Percentiles rank a stretch among this genome's conserved stretches.
phyloP scores from a whole-genome alignment of 2,113 vertebrate genomes.

The human region GRCh38 chr2:145423501-145424000 shows the following conservation, averaged over 20 bases:
- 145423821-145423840: neutral
- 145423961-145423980: neutral
- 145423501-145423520: neutral
- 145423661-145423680: neutral
- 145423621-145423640: neutral
- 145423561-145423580: neutral
- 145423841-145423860: neutral
- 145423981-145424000: neutral
- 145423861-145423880: neutral
- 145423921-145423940: neutral
- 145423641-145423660: neutral
- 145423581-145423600: neutral
- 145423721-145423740: neutral
- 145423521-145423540: neutral
- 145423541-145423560: neutral
- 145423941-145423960: neutral
- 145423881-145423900: neutral
- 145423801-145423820: neutral
- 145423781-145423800: too few species aligned
- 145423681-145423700: neutral
- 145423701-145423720: neutral
- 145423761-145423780: neutral
- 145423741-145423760: too few species aligned
- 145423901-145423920: neutral
- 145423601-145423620: neutral